These are phyloP conservation scores for Coenobita brevimanus DNA, from an alignment of 1,140 invertebrate genomes.

Conservation along the genomic window DNA sequence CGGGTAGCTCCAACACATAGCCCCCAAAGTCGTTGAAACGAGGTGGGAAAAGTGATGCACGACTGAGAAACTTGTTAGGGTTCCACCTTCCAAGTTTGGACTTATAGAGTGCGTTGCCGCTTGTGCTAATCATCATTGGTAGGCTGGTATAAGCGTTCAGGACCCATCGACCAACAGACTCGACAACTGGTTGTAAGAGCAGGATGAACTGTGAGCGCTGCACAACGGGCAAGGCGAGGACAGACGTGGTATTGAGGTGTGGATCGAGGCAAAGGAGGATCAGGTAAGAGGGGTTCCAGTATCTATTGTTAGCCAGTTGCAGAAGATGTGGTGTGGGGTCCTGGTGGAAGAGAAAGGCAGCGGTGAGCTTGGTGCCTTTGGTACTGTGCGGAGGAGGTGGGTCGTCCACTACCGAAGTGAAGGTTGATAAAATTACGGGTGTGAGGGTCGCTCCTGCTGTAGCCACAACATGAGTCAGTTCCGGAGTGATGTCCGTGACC, in stretches of 20 bases:
- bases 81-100: constrained; percentile 24
- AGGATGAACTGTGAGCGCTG: constrained; percentile 36
- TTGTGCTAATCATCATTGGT: neutral
- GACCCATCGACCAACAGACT: neutral
- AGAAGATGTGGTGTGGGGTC: no score
- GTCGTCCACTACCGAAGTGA: no score
- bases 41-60: constrained; percentile 13
- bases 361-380: no score
- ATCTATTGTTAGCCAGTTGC: no score
- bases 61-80: neutral
- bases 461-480: no score
- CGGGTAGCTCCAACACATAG: neutral
- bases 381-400: no score
- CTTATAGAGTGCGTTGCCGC: neutral
- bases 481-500: no score
- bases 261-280: constrained; percentile 12
- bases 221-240: neutral
- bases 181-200: neutral
- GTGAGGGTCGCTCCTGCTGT: no score
- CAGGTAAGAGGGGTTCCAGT: constrained; percentile 31
- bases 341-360: no score
- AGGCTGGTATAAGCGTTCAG: constrained; percentile 18
- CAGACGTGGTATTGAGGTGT: neutral
- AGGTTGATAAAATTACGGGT: no score
- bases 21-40: constrained; percentile 25